Percentiles rank a stretch among this genome's conserved stretches.
Evolutionary conservation across 2,113 vertebrate genomes (phyloP).

Genomic region (Mormyrus iriodes): DNA sequence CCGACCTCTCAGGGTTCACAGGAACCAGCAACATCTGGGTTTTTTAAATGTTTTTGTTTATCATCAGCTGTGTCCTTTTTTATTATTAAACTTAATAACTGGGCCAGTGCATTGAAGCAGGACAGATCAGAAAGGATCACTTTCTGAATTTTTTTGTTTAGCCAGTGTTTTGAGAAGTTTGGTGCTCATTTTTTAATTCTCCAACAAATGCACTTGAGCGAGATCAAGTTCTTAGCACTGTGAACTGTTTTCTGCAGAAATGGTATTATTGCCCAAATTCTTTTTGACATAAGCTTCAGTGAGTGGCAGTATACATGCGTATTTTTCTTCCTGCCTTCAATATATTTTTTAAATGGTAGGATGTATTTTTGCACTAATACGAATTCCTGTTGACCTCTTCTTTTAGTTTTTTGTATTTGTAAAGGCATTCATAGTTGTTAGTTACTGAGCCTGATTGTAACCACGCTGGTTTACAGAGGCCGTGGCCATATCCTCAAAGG

Average conservation of each 20-base stretch:
- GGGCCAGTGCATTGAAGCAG: not conserved
- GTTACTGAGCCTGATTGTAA: not conserved
- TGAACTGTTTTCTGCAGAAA: not conserved
- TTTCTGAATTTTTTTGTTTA: not conserved
- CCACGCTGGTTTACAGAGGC: not conserved
- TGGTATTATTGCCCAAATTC: not conserved
- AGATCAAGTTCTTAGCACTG: not conserved
- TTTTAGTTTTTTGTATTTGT: not conserved
- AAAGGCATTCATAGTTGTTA: constrained; percentile 6
- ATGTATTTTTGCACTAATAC: constrained; percentile 4
- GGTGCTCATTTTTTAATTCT: not conserved
- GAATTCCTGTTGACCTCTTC: not conserved
- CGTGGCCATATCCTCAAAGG: not conserved
- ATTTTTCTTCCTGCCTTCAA: not conserved
- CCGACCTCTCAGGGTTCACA: not conserved
- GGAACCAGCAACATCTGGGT: not conserved
- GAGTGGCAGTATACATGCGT: not conserved
- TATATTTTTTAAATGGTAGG: not conserved
- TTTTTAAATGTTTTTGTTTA: not conserved
- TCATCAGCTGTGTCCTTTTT: not conserved
- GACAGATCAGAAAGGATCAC: not conserved
- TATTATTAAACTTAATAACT: not conserved
- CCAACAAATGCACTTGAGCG: not conserved
- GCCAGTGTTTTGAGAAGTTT: not conserved
- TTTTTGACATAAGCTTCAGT: not conserved